These are phyloP conservation scores for Lasioglossum lativentre DNA, from an alignment of 2,888 invertebrate genomes.

Conservation along the genomic window DNA sequence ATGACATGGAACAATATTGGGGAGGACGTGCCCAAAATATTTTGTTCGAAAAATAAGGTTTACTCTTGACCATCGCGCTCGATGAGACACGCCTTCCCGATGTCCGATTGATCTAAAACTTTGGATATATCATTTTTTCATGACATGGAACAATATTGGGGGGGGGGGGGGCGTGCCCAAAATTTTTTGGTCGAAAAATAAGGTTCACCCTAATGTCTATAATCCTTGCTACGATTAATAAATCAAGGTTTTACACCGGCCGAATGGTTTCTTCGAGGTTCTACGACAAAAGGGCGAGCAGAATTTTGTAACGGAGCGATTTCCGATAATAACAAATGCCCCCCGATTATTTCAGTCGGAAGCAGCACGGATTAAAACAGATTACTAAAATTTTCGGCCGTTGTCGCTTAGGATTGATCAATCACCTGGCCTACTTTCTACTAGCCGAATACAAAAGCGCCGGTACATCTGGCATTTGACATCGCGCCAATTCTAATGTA, in stretches of 20 bases:
- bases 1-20: no score
- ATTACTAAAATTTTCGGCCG: not conserved
- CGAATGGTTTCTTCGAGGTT: not conserved
- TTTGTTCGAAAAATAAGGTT: no score
- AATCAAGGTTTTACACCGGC: not conserved
- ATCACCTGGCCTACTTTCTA: conserved; percentile 2
- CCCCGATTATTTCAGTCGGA: not conserved
- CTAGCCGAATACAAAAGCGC: conserved; percentile 2
- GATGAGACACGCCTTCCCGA: no score
- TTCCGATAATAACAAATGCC: conserved; percentile 2
- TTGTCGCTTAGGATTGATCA: not conserved
- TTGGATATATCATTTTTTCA: no score
- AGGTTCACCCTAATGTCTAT: no score
- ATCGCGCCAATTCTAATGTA: conserved; percentile 13
- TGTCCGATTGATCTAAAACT: no score
- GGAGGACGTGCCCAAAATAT: no score
- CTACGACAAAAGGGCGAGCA: not conserved
- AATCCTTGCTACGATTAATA: not conserved
- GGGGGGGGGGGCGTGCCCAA: no score
- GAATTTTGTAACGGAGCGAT: not conserved
- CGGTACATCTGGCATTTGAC: conserved; percentile 4
- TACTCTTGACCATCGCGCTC: no score
- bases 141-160: no score
- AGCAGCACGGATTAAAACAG: not conserved
- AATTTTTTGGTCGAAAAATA: no score